These are phyloP conservation scores for Syrphus vitripennis DNA, from an alignment of 2,888 invertebrate species.

Conservation along the genomic window DNA sequence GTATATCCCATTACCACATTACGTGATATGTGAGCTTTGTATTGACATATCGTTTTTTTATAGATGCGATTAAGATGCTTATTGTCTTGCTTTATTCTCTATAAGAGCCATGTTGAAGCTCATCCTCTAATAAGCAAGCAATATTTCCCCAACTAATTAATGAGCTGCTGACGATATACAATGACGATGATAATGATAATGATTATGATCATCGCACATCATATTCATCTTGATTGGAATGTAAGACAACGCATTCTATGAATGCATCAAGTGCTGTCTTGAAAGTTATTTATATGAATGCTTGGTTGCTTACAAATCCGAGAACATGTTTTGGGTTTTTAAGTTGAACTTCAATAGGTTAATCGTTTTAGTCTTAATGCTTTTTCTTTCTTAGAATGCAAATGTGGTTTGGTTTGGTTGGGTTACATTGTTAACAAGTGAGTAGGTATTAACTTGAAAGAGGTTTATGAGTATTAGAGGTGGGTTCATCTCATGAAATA, in stretches of 20 bases:
- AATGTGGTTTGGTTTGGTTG: background rate
- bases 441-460: background rate
- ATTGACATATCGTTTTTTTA: conserved; percentile 21
- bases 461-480: conserved; percentile 6
- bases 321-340: conserved; percentile 32
- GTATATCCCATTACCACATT: too few relatives aligned
- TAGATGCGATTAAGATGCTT: conserved; percentile 15
- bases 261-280: conserved; percentile 28
- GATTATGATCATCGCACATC: background rate
- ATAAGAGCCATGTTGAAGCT: background rate
- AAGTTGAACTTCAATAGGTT: conserved; percentile 31
- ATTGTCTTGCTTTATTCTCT: background rate
- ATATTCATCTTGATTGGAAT: conserved; percentile 25
- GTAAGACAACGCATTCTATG: conserved; percentile 3
- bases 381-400: conserved; percentile 1
- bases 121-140: conserved; percentile 2
- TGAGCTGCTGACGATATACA: background rate
- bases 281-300: conserved; percentile 3
- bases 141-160: background rate
- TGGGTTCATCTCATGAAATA: conserved; percentile 30
- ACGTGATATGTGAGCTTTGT: background rate
- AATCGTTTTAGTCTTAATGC: conserved; percentile 3
- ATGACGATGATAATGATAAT: background rate
- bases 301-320: conserved; percentile 5
- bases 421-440: conserved; percentile 13